These are phyloP conservation scores for Plutella xylostella DNA, from an alignment of 2,888 invertebrate genomes.

Conservation along the genomic window DNA sequence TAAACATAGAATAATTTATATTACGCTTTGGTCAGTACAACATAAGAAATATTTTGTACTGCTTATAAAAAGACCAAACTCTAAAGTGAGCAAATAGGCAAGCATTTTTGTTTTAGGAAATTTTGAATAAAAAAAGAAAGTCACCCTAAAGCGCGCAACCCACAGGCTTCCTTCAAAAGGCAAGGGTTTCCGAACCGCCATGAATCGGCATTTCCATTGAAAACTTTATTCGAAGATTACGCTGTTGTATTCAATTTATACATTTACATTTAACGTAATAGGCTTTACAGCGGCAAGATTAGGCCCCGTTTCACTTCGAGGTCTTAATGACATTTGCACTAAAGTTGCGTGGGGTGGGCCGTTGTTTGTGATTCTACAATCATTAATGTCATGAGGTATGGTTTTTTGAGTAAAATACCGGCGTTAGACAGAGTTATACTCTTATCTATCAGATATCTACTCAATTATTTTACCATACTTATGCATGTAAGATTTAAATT, in stretches of 20 bases:
- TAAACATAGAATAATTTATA: no score
- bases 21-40: no score
- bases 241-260: conserved; percentile 46
- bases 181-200: conserved; percentile 64
- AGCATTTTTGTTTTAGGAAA: no score
- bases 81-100: no score
- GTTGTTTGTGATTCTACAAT: conserved; percentile 62
- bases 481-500: no score
- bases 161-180: conserved; percentile 37
- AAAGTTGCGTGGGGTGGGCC: conserved; percentile 28
- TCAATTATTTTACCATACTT: no score
- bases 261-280: conserved; percentile 46
- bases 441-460: no score
- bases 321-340: conserved; percentile 69
- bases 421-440: no score
- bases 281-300: conserved; percentile 68
- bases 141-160: background rate
- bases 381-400: conserved; percentile 69
- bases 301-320: conserved; percentile 63
- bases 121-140: no score
- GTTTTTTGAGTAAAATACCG: no score
- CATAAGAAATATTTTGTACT: no score
- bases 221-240: conserved; percentile 69
- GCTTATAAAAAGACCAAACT: no score
- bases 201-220: conserved; percentile 67